Percentiles rank a stretch among this genome's conserved stretches.
Evolutionary conservation across 2,113 vertebrate genomes (phyloP).

Genomic region (Marcusenius ussheri): DNA sequence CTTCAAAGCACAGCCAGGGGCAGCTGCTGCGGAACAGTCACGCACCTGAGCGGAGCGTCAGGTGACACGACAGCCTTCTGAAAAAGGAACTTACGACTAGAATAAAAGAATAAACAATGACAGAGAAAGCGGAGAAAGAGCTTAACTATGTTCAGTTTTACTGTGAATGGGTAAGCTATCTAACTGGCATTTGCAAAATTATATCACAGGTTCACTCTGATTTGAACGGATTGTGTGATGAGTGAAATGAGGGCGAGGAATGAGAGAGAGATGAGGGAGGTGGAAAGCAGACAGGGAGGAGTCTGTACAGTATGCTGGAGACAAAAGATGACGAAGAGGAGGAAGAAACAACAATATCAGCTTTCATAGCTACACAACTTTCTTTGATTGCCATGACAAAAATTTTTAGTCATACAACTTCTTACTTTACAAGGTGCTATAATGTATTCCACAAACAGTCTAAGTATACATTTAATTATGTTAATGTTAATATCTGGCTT

Average conservation of each 20-base stretch:
- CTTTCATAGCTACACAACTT: conserved; percentile 28
- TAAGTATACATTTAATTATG: not conserved
- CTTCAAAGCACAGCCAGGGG: conserved; percentile 39
- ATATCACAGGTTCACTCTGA: not conserved
- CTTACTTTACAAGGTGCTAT: not conserved
- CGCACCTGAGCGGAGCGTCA: conserved; percentile 30
- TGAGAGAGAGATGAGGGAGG: conserved; percentile 39
- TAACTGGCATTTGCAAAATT: not conserved
- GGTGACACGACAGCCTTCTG: conserved; percentile 29
- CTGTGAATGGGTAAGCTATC: not conserved
- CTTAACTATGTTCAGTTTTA: not conserved
- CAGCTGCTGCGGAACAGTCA: conserved; percentile 27
- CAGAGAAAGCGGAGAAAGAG: conserved; percentile 26
- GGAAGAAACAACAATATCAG: conserved; percentile 23
- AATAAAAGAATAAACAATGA: conserved; percentile 15
- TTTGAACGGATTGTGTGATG: not conserved
- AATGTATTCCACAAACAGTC: not conserved
- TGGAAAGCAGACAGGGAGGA: conserved; percentile 13
- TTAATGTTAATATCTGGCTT: not conserved
- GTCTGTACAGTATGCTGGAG: not conserved
- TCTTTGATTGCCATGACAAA: not conserved
- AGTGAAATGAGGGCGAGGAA: conserved; percentile 16
- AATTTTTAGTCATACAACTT: not conserved
- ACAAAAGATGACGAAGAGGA: not conserved
- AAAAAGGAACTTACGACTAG: not conserved